phyloP scores from a whole-genome alignment of 2,888 invertebrate species.

The Spodoptera exigua region DNA sequence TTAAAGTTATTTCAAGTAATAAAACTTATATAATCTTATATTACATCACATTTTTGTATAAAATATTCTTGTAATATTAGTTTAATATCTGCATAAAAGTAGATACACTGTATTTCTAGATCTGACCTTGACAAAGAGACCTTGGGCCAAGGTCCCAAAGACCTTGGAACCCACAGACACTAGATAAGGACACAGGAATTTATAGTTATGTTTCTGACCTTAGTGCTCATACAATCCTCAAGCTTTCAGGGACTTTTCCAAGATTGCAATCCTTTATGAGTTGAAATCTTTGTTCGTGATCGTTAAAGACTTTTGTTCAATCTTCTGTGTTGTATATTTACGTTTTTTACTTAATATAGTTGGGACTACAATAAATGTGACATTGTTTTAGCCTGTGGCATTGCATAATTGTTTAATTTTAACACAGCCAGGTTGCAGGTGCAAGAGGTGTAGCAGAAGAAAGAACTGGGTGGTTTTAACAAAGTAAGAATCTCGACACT shows the following conservation, averaged over 20 bases:
- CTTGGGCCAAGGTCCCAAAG: slow-evolving; percentile 40
- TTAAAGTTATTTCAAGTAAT: too few species aligned
- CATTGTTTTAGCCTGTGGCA: too few species aligned
- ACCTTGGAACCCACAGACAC: slow-evolving; percentile 45
- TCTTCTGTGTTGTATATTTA: too few species aligned
- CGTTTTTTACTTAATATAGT: too few species aligned
- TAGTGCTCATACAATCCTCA: slow-evolving; percentile 12
- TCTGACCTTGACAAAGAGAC: slow-evolving; percentile 38
- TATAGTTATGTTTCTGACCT: slow-evolving; percentile 38
- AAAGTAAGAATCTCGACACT: too few species aligned
- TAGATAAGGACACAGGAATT: slow-evolving; percentile 40
- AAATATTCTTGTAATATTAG: not conserved
- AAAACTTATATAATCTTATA: too few species aligned
- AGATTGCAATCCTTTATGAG: not conserved
- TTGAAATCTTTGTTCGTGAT: not conserved
- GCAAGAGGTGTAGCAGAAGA: too few species aligned
- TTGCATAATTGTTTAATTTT: too few species aligned
- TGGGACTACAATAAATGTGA: too few species aligned
- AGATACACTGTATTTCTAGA: slow-evolving; percentile 27
- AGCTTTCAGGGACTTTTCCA: slow-evolving; percentile 24
- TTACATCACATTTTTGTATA: too few species aligned
- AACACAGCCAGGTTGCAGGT: too few species aligned
- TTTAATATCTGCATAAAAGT: slow-evolving; percentile 14
- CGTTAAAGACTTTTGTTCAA: not conserved
- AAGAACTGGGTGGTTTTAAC: too few species aligned